phyloP scores from a whole-genome alignment of 2,113 vertebrate species.

The Dicaeum eximium region DNA sequence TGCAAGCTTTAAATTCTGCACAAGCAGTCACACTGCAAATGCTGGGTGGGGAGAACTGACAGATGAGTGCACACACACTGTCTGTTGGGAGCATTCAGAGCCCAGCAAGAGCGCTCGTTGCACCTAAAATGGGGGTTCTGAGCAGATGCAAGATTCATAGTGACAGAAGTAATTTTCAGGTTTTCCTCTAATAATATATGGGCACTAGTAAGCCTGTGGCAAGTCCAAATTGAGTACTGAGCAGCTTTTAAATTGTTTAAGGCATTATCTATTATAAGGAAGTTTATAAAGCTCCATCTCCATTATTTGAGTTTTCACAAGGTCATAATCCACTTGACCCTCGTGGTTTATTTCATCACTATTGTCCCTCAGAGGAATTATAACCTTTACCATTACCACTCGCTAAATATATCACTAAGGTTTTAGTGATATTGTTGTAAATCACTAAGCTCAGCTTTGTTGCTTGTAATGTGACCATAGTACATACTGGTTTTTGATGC shows the following conservation, averaged over 20 bases:
- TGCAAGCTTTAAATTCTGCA: background rate
- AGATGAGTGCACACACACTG: accelerated
- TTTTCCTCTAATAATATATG: background rate
- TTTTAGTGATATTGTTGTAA: slow-evolving; percentile 53
- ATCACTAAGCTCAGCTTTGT: slow-evolving; percentile 38
- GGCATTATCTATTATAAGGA: slow-evolving; percentile 47
- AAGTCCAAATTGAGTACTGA: slow-evolving; percentile 19
- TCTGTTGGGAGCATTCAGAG: background rate
- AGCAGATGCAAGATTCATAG: background rate
- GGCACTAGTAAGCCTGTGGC: slow-evolving; percentile 17
- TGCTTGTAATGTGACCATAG: background rate
- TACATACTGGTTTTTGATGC: background rate
- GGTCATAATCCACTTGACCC: slow-evolving; percentile 65
- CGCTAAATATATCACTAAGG: slow-evolving; percentile 49
- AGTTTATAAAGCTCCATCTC: slow-evolving; percentile 61
- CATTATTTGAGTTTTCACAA: slow-evolving; percentile 54
- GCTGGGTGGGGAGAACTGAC: background rate
- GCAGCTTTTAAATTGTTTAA: slow-evolving; percentile 49
- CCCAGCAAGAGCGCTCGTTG: background rate
- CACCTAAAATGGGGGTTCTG: background rate
- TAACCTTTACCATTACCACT: slow-evolving; percentile 57
- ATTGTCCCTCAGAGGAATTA: slow-evolving; percentile 59
- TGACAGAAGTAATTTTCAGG: background rate
- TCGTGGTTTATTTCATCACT: slow-evolving; percentile 57
- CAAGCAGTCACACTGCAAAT: background rate